phyloP scores from a whole-genome alignment of 2,888 invertebrate species.

The Scaptomyza caliginosa region DNA sequence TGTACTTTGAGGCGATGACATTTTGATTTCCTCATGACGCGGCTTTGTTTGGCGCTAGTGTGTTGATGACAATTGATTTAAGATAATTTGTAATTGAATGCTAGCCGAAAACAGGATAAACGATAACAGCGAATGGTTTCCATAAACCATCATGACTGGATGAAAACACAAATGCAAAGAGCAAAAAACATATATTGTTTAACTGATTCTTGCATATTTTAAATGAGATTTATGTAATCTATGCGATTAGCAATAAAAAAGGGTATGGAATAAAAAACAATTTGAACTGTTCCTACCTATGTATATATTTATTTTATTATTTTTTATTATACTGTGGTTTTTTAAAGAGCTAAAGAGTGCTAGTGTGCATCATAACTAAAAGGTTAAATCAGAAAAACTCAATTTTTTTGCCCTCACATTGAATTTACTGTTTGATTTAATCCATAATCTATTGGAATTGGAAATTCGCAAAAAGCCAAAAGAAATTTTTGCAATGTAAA shows the following conservation, averaged over 20 bases:
- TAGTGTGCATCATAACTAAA: neutral
- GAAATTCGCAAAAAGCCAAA: slow-evolving; percentile 46
- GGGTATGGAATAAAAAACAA: too few relatives aligned
- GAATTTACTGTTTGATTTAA: slow-evolving; percentile 26
- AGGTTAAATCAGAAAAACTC: neutral
- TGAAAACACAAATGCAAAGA: neutral
- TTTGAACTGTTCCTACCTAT: neutral
- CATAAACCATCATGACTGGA: slow-evolving; percentile 1
- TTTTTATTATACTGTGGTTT: neutral
- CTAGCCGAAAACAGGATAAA: neutral
- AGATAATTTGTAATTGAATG: slow-evolving; percentile 23
- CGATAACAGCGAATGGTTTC: neutral
- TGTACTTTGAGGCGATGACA: slow-evolving; percentile 24
- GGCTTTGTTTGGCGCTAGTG: slow-evolving; percentile 2
- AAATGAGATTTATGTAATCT: neutral
- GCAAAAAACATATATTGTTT: neutral
- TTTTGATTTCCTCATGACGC: slow-evolving; percentile 29
- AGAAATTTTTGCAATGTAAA: slow-evolving; percentile 69
- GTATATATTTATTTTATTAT: neutral
- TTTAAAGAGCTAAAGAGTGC: neutral
- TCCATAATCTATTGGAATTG: slow-evolving; percentile 66
- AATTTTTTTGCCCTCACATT: neutral
- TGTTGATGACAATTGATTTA: slow-evolving; percentile 11
- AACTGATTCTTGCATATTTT: neutral
- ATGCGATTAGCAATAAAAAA: neutral